These are phyloP conservation scores for Machaerirhynchus nigripectus DNA, from an alignment of 2,113 vertebrate genomes.

Conservation along the genomic window DNA sequence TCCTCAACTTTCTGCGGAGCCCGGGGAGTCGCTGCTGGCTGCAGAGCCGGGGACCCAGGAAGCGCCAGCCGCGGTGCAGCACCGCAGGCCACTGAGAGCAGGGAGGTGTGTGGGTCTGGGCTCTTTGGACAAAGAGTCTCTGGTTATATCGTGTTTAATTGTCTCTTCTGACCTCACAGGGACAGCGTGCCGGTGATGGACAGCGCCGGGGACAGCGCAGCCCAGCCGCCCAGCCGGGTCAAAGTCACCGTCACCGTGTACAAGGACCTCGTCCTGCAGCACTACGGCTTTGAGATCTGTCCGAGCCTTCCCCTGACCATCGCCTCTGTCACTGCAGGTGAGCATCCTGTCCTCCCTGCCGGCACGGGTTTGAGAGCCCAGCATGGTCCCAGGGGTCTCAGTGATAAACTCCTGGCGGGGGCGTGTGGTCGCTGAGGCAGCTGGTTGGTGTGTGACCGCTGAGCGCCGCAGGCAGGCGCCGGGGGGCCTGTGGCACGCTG, in stretches of 20 bases:
- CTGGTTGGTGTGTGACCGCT: not conserved
- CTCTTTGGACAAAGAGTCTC: fast-evolving
- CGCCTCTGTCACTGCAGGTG: constrained; percentile 88
- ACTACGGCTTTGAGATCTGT: constrained; percentile 90
- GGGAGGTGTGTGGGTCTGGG: not conserved
- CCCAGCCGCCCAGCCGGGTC: constrained; percentile 75
- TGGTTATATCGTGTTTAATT: fast-evolving
- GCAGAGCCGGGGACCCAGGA: not conserved
- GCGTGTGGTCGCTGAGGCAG: not conserved
- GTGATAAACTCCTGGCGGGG: not conserved
- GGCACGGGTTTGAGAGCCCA: fast-evolving
- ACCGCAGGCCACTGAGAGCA: not conserved
- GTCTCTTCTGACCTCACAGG: constrained; percentile 50
- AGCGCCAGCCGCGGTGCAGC: not conserved
- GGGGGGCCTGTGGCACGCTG: not conserved
- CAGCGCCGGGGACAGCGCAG: constrained; percentile 63
- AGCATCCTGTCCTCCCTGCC: not conserved
- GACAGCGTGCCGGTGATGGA: constrained; percentile 77
- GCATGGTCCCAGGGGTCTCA: not conserved
- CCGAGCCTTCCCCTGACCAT: constrained; percentile 84
- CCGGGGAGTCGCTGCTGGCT: not conserved
- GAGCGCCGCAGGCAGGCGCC: not conserved
- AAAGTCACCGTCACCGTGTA: constrained; percentile 84
- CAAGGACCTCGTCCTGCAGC: constrained; percentile 83
- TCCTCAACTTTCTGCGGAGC: not conserved